Conservation (phyloP, 2,797 vertebrate genomes). For the Clarias laeviceps region DNA sequence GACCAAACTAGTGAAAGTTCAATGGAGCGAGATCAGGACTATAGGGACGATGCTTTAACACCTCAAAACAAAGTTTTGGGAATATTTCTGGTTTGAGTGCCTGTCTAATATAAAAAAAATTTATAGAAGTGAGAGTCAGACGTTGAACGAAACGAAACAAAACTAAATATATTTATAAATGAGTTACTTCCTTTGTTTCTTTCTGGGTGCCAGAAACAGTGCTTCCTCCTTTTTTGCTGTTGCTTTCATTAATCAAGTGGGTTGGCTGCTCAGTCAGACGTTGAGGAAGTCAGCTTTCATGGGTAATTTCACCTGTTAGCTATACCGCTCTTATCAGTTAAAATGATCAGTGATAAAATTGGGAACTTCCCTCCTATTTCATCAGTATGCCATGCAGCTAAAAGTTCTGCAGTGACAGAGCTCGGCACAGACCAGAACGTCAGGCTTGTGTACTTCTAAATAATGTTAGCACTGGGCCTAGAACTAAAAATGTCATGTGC, state of each 20-base stretch:
- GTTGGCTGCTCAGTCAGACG: neutral
- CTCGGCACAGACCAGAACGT: neutral
- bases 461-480: neutral
- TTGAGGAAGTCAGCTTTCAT: slow-evolving; percentile 29
- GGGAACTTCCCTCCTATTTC: slow-evolving; percentile 19
- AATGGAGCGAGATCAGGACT: no score
- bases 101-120: neutral
- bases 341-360: slow-evolving; percentile 12
- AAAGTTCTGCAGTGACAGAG: neutral
- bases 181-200: slow-evolving; percentile 35
- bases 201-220: slow-evolving; percentile 2
- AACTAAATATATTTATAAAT: neutral
- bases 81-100: neutral
- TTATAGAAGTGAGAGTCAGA: neutral
- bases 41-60: no score
- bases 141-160: neutral
- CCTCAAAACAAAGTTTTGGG: neutral
- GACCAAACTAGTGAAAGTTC: no score
- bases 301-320: slow-evolving; percentile 37
- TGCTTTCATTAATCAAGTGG: slow-evolving; percentile 26
- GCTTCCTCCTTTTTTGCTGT: slow-evolving; percentile 22
- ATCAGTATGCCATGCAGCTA: neutral
- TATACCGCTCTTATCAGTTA: slow-evolving; percentile 27
- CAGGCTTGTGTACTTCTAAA: neutral
- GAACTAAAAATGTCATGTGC: neutral